A percentile compares a stretch with the other conserved stretches of the same genome.
phyloP scores from a whole-genome alignment of 2,888 invertebrate genomes.

The Allophyes oxyacanthae region DNA sequence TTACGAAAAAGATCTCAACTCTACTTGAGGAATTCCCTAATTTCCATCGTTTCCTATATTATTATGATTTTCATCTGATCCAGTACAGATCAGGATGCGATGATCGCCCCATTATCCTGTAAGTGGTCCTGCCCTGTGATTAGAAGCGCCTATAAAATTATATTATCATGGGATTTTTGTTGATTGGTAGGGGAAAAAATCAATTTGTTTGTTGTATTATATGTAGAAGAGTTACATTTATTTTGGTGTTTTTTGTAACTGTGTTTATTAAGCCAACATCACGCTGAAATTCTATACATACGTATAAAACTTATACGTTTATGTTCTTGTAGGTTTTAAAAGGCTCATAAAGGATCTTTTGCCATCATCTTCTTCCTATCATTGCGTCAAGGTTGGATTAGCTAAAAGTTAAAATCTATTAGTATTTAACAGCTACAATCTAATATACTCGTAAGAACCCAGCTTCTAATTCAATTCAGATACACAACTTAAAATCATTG shows the following conservation, averaged over 20 bases:
- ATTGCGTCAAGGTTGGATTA: too few species aligned
- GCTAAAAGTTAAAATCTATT: too few species aligned
- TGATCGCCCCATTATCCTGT: slow-evolving; percentile 48
- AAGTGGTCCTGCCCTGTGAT: slow-evolving; percentile 59
- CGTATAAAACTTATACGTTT: too few species aligned
- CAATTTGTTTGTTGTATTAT: slow-evolving; percentile 49
- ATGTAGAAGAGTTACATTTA: slow-evolving; percentile 2
- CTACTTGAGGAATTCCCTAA: slow-evolving; percentile 44
- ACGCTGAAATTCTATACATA: too few species aligned
- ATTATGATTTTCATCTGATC: slow-evolving; percentile 48
- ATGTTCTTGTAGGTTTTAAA: too few species aligned
- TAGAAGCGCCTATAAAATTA: slow-evolving; percentile 49
- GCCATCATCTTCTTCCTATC: too few species aligned
- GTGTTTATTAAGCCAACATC: neutral
- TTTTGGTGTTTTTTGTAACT: neutral
- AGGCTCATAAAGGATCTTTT: too few species aligned
- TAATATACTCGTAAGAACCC: too few species aligned
- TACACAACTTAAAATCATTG: neutral
- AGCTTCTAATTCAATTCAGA: too few species aligned
- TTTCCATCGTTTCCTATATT: slow-evolving; percentile 46
- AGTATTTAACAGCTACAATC: too few species aligned
- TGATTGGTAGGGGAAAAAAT: slow-evolving; percentile 32
- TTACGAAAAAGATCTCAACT: slow-evolving; percentile 27
- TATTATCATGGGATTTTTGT: slow-evolving; percentile 31
- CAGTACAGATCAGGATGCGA: slow-evolving; percentile 41